phyloP scores from a whole-genome alignment of 2,113 vertebrate species.

The Acrocephalus arundinaceus region DNA sequence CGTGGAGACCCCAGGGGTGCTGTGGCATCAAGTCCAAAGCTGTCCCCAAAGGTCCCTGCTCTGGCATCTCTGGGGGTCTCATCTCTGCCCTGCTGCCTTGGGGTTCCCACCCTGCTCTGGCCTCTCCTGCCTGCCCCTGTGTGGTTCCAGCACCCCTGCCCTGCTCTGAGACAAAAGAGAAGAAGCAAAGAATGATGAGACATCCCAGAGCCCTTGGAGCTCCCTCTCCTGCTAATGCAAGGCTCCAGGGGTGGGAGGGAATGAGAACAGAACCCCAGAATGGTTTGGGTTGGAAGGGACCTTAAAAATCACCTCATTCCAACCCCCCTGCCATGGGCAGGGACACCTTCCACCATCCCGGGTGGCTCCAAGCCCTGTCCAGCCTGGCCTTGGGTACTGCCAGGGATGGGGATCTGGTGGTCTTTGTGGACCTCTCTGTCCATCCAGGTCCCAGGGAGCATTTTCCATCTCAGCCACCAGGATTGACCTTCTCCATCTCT shows the following conservation, averaged over 20 bases:
- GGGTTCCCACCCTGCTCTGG: not conserved
- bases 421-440: rapidly evolving
- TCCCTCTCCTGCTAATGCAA: not conserved
- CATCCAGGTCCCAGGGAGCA: not conserved
- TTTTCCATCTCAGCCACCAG: not conserved
- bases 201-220: not conserved
- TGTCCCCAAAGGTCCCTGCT: not conserved
- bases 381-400: not conserved
- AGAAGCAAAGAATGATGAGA: not conserved
- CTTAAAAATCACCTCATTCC: not conserved
- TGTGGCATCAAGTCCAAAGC: not conserved
- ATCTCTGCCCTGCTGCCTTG: not conserved
- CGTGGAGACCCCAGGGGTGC: rapidly evolving
- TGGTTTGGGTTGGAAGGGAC: not conserved
- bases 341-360: not conserved
- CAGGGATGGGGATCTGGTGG: not conserved
- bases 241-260: not conserved
- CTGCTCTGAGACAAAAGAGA: not conserved
- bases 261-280: not conserved
- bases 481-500: not conserved
- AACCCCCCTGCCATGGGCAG: not conserved
- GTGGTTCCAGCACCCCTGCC: not conserved
- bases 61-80: not conserved
- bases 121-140: not conserved
- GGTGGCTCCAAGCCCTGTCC: not conserved